Evolutionary conservation across 2,113 vertebrate species (phyloP), one percentile per base, ranked within the genome.

Genomic region (Agapornis roseicollis): DNA sequence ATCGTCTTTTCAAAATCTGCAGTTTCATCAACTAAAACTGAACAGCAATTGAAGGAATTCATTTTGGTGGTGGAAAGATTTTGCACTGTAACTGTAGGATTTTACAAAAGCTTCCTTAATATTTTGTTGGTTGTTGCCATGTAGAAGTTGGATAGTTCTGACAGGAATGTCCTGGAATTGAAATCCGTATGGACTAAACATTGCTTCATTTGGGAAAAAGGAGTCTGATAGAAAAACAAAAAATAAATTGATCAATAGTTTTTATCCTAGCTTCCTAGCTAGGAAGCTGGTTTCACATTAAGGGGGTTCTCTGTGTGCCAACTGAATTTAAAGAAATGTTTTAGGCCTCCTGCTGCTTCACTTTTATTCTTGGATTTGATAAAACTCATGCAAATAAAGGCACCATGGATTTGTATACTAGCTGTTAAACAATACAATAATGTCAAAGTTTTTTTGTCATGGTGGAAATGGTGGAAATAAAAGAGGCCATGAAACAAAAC

Each of bases 41-140:
- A 89, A 74, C 7, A 86, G 6, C 18, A 78, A 22, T 73, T 78
- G 61, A 80, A 33, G 44, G 24, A 50, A 63, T 84, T 92, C 14
- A 56, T 90, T 90, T 56, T 56, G 14, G 27, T 71, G 20, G 27
- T 66, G 19, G 55, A 88, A 92, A 74, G 3, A 58, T 71, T 90
- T 77, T 82, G 33, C 7, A 14, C 35, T 79, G 18, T 69, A 80
- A 50, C 46, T 63, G 2, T 6, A 77, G 15, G 5, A 47, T 49
- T 88, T 93, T 68, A 42, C 25, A 89, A 92, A 94, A 68, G 20
- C 47, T 86, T 90, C 23, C 61, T 84, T 74, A 93, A 78, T 71
- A 60, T 18, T 80, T 90, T 47, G 41, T 80, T 9, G 6, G 23
- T 61, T 73, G 28, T 76, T 85, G 77, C 50, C 47, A 37, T 70